Evolutionary conservation across 1,140 invertebrate species (phyloP), one percentile per base, ranked within the genome.

Genomic region (Diorhabda sublineata): DNA sequence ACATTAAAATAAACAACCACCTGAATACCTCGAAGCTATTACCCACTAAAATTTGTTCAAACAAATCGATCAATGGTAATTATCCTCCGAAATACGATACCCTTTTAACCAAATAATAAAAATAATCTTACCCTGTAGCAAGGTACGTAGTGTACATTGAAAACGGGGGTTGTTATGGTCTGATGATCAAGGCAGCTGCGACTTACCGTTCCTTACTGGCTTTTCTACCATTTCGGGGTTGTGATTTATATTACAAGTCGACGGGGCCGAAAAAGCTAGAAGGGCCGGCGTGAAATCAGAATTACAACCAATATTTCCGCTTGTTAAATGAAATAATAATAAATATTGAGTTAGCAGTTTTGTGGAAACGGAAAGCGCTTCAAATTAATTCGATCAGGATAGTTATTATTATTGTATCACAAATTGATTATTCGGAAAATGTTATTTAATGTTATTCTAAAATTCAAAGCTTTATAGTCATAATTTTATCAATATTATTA

Each of bases 171-270:
- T 75, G 77, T 76, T 78, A 71, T 74, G 75, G 73, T 77, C 74
- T 75, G 70, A 66, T 76, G 77, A 74, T 77, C 73, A 74, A 73
- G 75, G 72, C 77, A 78, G 77, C 77, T 78, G 77, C 71, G 65
- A 64, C 56, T 64, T 64, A 57, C 63, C 63, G 63, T 64, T 64
- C 45, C 63, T 64, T 56, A 42, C 6, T 57, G 42, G 63, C 44
- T 41, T 64, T 64, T 64, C 52, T 26, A 56, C 63, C 44, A 52
- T 26, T 64, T 64, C 45, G 63, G 63, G 63, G 63, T 41, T 56
- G n/a, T 64, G 63, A 64, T 64, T 64, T 64, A 64, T 64, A 56
- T 64, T 52, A 52, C 44, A 62, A 11, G 43, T 43, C 44, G 45
- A 42, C 43, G 61, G 63, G 45, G 43, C 45, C 8, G 5, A 26